These are phyloP conservation scores for Pseudobourletiella spinata DNA, from an alignment of 1,140 invertebrate species.

Conservation along the genomic window DNA sequence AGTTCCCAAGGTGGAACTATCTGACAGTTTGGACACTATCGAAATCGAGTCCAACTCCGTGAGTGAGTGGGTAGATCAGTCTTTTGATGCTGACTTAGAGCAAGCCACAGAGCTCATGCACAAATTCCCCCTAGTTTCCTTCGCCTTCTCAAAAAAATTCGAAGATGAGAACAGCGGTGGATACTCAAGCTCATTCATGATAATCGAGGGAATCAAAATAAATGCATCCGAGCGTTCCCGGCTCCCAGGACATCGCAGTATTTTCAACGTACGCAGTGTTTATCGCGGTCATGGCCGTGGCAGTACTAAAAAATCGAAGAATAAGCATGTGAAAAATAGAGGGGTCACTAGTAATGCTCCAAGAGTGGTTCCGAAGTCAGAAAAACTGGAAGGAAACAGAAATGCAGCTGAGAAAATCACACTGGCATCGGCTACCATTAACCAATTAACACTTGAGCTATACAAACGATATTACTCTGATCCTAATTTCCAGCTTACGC, in stretches of 20 bases:
- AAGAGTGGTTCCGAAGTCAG: too few species aligned
- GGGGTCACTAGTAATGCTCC: too few species aligned
- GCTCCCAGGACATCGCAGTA: too few species aligned
- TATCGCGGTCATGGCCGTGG: too few species aligned
- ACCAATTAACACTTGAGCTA: conserved; percentile 3
- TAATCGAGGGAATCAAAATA: too few species aligned
- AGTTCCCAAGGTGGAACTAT: conserved; percentile 14
- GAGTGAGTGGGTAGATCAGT: neutral
- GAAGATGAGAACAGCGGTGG: neutral
- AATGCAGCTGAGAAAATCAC: neutral
- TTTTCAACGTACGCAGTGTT: too few species aligned
- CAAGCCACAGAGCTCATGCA: neutral
- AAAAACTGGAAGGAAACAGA: too few species aligned
- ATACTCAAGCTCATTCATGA: too few species aligned
- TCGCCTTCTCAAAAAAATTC: neutral
- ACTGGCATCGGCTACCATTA: neutral
- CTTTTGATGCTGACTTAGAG: neutral
- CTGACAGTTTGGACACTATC: conserved; percentile 8
- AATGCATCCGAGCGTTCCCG: too few species aligned
- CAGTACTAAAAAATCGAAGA: too few species aligned
- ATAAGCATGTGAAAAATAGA: too few species aligned
- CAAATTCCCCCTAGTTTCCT: conserved; percentile 22
- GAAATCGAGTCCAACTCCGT: conserved; percentile 4
- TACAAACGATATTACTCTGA: conserved; percentile 13
- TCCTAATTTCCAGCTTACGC: conserved; percentile 21